Evolutionary conservation across 1,140 invertebrate genomes (phyloP).

Genomic region (Whitmania pigra): DNA sequence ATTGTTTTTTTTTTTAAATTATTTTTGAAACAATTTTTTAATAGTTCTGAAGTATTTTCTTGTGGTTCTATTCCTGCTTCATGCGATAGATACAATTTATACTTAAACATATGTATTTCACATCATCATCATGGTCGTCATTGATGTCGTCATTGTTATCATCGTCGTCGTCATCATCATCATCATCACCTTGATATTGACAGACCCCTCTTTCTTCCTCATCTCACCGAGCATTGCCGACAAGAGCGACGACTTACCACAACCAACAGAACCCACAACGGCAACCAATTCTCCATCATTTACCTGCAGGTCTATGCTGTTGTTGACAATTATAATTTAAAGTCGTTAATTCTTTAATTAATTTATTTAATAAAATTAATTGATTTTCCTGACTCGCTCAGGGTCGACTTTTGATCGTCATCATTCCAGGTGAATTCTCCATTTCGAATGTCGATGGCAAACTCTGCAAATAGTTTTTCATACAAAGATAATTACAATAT

Average conservation of each 20-base stretch:
- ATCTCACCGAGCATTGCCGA: slow-evolving; percentile 50
- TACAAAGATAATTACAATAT: background rate
- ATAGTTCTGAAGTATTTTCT: too few species aligned
- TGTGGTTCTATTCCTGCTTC: too few species aligned
- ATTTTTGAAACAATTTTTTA: too few species aligned
- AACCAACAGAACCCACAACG: slow-evolving; percentile 45
- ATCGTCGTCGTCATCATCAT: too few species aligned
- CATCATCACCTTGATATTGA: slow-evolving; percentile 27
- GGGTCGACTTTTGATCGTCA: slow-evolving; percentile 22
- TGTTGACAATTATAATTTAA: background rate
- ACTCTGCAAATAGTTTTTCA: too few species aligned
- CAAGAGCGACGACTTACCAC: slow-evolving; percentile 50
- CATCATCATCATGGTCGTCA: too few species aligned
- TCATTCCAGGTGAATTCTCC: slow-evolving; percentile 35
- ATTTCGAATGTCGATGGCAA: slow-evolving; percentile 33
- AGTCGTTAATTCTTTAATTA: background rate
- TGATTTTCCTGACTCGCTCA: slow-evolving; percentile 27
- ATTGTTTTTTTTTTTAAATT: too few species aligned
- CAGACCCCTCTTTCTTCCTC: slow-evolving; percentile 26
- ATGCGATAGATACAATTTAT: too few species aligned
- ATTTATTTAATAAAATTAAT: background rate
- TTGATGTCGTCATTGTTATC: too few species aligned
- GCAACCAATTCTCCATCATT: slow-evolving; percentile 36
- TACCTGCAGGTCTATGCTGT: slow-evolving; percentile 34
- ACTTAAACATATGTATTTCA: too few species aligned